phyloP scores from a whole-genome alignment of 2,113 vertebrate species.

The Chaetops frenatus region DNA sequence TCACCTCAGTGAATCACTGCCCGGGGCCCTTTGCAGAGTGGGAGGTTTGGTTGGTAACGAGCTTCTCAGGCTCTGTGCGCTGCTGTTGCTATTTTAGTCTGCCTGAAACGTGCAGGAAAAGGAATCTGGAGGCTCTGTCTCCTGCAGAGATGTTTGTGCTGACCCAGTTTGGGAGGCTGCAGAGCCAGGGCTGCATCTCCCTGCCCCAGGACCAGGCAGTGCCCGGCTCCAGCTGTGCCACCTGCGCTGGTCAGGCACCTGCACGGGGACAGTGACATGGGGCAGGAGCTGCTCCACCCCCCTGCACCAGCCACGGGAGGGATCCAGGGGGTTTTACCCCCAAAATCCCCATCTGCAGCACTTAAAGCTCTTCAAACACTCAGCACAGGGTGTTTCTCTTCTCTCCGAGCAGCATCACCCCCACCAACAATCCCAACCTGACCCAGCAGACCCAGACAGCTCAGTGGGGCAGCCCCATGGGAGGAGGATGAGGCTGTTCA shows the following conservation, averaged over 20 bases:
- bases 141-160: slow-evolving; percentile 19
- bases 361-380: neutral
- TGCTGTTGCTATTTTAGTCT: slow-evolving; percentile 29
- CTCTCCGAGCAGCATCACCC: neutral
- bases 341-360: accelerated
- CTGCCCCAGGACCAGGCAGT: neutral
- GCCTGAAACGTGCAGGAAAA: slow-evolving; percentile 8
- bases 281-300: neutral
- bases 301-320: neutral
- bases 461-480: neutral
- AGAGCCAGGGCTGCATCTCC: neutral
- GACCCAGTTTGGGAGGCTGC: slow-evolving; percentile 21
- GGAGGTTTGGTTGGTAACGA: neutral
- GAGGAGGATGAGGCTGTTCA: neutral
- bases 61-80: slow-evolving; percentile 18
- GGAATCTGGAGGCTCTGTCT: slow-evolving; percentile 7
- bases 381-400: neutral
- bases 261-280: accelerated
- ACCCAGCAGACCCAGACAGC: neutral
- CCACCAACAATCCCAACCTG: neutral
- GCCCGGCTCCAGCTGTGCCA: neutral
- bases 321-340: accelerated
- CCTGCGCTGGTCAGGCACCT: neutral
- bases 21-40: neutral
- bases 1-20: neutral